A percentile compares a stretch with the other conserved stretches of the same genome.
These are phyloP conservation scores for Apotomis turbidana DNA, from an alignment of 2,888 invertebrate genomes.

Conservation along the genomic window DNA sequence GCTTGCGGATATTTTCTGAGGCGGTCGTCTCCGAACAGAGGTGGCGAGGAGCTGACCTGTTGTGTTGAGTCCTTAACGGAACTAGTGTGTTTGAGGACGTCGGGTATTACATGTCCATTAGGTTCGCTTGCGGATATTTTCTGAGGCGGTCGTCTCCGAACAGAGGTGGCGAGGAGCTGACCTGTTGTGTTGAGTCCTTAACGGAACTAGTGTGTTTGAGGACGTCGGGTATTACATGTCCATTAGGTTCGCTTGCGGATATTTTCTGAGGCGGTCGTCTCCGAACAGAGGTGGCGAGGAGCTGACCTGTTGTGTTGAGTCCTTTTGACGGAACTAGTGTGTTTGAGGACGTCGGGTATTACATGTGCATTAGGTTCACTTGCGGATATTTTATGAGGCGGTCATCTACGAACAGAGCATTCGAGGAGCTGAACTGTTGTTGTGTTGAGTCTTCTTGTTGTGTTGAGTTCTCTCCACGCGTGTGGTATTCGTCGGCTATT, in stretches of 20 bases:
- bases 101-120: constrained; percentile 83
- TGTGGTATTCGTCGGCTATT: constrained; percentile 78
- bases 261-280: constrained; percentile 59
- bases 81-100: constrained; percentile 77
- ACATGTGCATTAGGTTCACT: constrained; percentile 82
- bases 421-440: constrained; percentile 50
- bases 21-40: constrained; percentile 51
- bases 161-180: constrained; percentile 52
- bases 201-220: constrained; percentile 81
- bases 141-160: constrained; percentile 53
- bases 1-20: constrained; percentile 74
- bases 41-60: constrained; percentile 52
- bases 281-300: constrained; percentile 52
- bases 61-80: constrained; percentile 81
- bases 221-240: constrained; percentile 80
- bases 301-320: constrained; percentile 64
- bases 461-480: constrained; percentile 80
- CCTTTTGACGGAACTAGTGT: constrained; percentile 82
- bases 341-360: constrained; percentile 80
- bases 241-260: constrained; percentile 81
- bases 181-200: constrained; percentile 72
- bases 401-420: constrained; percentile 51
- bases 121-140: constrained; percentile 77
- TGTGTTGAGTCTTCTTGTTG: constrained; percentile 80
- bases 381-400: constrained; percentile 71